Evolutionary conservation across 2,888 invertebrate species (phyloP), one percentile per base, ranked within the genome.

Genomic region (Ferrisia virgata): DNA sequence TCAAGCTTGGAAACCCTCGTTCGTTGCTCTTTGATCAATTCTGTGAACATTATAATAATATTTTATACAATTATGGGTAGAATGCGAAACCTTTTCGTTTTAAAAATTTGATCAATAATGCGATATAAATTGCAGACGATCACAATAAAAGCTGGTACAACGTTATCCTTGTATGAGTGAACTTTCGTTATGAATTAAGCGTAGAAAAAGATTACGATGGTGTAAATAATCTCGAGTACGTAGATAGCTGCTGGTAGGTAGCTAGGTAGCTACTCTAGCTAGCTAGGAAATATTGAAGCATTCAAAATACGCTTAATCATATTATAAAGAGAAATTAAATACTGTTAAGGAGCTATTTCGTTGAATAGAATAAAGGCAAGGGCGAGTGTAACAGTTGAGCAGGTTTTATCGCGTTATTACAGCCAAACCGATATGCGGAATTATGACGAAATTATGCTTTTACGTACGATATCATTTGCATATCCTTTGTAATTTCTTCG

Each of bases 391-490:
- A 36, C 18, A 72, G 33, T 72, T 72, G n/a, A 72, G 72, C 18
- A 72, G 72, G 36, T 72, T 72, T 72, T 72, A 72, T 72, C 33
- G 72, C 72, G 72, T 72, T 72, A 72, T 36, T 72, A 72, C 33
- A 72, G 33, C 72, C 72, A 33, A 36, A 72, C 72, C 72, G 36
- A 72, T 72, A 72, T n/a, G 33, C 36, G 31, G 33, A 72, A 72
- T 72, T 72, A 72, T 33, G 28, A 72, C 36, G 72, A 31, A 72
- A 72, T 72, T 72, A 72, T 72, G 33, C 72, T 72, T 72, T 72
- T 72, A 64, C 72, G 33, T 72, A 36, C 36, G 36, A 64, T 64
- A 64, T 72, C 33, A 72, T 72, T 72, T 72, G 33, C 72, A 33
- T 36, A 72, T 72, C 72, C 36, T 72, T 72, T 33, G 72, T 72